These are phyloP conservation scores for Muntiacus muntjak DNA, from an alignment of 2,113 vertebrate species.

Conservation along the genomic window DNA sequence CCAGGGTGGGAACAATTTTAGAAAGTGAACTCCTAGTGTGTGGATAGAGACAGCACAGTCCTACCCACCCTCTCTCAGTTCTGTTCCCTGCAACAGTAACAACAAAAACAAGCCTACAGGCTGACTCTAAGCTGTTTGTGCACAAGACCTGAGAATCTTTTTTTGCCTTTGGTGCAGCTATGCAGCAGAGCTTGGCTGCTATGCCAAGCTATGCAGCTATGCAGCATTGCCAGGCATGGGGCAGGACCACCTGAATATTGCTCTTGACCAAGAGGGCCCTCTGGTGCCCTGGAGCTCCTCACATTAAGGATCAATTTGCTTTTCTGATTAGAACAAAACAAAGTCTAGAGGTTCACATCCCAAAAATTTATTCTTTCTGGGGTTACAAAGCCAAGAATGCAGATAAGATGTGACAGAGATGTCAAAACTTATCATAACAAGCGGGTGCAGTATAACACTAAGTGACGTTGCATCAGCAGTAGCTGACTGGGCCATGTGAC, in stretches of 20 bases:
- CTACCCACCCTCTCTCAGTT: background rate
- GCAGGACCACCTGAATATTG: background rate
- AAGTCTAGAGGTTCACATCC: background rate
- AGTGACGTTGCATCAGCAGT: conserved; percentile 9
- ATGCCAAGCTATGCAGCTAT: background rate
- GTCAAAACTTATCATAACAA: conserved; percentile 59
- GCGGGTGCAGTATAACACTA: background rate
- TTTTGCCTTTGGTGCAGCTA: background rate
- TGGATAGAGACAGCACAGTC: background rate
- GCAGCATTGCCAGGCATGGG: background rate
- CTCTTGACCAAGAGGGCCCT: background rate
- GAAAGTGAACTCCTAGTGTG: background rate
- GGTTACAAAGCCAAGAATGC: conserved; percentile 60
- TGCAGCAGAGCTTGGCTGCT: background rate
- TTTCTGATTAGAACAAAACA: background rate
- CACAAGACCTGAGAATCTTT: background rate
- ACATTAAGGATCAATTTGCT: background rate
- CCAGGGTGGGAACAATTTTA: background rate
- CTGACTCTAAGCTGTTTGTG: background rate
- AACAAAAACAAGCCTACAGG: background rate
- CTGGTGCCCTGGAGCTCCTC: background rate
- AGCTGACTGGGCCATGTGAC: conserved; percentile 49
- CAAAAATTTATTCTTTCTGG: conserved; percentile 34
- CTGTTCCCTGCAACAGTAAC: background rate
- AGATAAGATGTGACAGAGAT: conserved; percentile 55